Base-by-base conservation (phyloP, 2,888 invertebrate species). In the Salticus scenicus region DNA sequence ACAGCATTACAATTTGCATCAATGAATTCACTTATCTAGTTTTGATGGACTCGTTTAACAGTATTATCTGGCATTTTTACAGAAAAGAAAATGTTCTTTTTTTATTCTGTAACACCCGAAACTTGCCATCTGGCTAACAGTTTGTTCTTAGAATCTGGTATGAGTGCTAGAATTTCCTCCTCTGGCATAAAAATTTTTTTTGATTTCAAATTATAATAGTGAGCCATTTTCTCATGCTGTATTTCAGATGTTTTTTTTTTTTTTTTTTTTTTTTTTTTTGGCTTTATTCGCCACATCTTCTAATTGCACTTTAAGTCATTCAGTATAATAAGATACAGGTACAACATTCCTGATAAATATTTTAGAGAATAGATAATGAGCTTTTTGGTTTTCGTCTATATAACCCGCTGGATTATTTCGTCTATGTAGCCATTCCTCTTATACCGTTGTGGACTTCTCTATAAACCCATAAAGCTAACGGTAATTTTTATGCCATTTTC, bases 201-300 rank as follows among this genome's bases (percentile, higher is more conserved):
- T 12, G 67, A 67, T 31, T 12, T 76, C 30, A 67, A 67, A 67
- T 76, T 76, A 20, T 67, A 31, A n/a, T 69, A 47, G 20, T 66
- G 28, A 17, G 76, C 47, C 47, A 28, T 31, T 67, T 28, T 66
- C 17, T 41, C 41, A 28, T 75, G 41, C 27, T 41, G 66, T 17
- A 66, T 27, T 28, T 5, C 30, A 2, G 76, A n/a, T 12, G 17
- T 24, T 1, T 47, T 1, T 7, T 67, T 42, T 4, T n/a, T n/a
- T n/a, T n/a, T n/a, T n/a, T n/a, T n/a, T n/a, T n/a, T n/a, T n/a
- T n/a, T n/a, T n/a, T n/a, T n/a, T n/a, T n/a, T n/a, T n/a, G n/a
- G 69, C 76, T 30, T 47, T 1, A 30, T 47, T 31, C 14, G 76
- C 67, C 10, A 14, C 31, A 12, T 47, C 30, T 8, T 76, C 47